Percentiles rank a stretch among this genome's conserved stretches.
Conservation (phyloP, 2,797 vertebrate species). For the Cynopterus sphinx region DNA sequence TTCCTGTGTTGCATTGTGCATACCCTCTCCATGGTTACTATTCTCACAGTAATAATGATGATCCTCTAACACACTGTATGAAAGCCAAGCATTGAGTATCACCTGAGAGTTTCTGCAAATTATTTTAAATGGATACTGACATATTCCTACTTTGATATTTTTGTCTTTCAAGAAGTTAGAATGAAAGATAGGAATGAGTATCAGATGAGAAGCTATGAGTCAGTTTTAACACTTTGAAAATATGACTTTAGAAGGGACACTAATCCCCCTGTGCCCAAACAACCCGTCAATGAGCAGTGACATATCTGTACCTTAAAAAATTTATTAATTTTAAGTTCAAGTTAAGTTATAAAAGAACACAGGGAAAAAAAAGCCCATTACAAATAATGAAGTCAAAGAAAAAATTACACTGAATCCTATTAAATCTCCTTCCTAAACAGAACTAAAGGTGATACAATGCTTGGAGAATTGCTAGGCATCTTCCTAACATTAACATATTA, state of each 20-base stretch:
- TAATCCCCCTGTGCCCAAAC: background rate
- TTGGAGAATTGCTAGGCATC: constrained; percentile 36
- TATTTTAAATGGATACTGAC: constrained; percentile 38
- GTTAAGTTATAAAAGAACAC: background rate
- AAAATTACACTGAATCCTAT: constrained; percentile 36
- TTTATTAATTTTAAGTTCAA: constrained; percentile 37
- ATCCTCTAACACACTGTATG: background rate
- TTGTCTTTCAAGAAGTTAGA: constrained; percentile 37
- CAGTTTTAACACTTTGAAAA: constrained; percentile 51
- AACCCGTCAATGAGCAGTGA: constrained; percentile 13
- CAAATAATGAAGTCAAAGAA: constrained; percentile 44
- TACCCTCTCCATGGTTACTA: constrained; percentile 5
- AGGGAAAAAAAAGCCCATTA: background rate
- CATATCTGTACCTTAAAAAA: background rate
- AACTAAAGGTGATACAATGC: constrained; percentile 43
- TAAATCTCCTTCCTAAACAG: background rate
- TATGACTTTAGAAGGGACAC: constrained; percentile 6
- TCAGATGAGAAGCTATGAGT: constrained; percentile 17
- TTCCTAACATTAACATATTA: constrained; percentile 60
- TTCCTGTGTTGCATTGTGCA: background rate
- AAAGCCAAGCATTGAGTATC: background rate
- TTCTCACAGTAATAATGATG: background rate
- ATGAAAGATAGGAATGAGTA: background rate
- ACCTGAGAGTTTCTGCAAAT: constrained; percentile 28
- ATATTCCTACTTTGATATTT: constrained; percentile 39